Evolutionary conservation across 1,140 invertebrate species (phyloP).

Genomic region (Drosophila nigromelanica): DNA sequence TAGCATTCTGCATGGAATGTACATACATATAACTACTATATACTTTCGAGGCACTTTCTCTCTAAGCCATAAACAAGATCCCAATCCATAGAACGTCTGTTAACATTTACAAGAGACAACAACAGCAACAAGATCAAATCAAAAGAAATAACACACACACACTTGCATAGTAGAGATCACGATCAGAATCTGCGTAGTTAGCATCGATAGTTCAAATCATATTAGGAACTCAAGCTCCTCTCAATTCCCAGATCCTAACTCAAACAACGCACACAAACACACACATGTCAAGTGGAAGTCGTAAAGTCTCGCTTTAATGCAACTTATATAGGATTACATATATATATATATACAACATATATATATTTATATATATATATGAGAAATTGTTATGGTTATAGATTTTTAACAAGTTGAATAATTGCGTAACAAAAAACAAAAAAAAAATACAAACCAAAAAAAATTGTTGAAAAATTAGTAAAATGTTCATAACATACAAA

Average conservation of each 20-base stretch:
- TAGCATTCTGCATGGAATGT: constrained; percentile 13
- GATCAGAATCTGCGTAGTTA: constrained; percentile 21
- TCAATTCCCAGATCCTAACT: constrained; percentile 32
- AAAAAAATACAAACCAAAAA: constrained; percentile 63
- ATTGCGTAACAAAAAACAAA: constrained; percentile 72
- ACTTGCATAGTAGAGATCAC: constrained; percentile 17
- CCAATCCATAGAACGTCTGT: constrained; percentile 34
- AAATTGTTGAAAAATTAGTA: constrained; percentile 80
- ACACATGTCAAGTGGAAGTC: constrained; percentile 57
- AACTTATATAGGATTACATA: constrained; percentile 64
- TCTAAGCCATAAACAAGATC: constrained; percentile 1
- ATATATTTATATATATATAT: constrained; percentile 59
- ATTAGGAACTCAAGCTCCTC: constrained; percentile 9
- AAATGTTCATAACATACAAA: constrained; percentile 73
- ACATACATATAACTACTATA: constrained; percentile 29
- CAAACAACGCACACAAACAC: constrained; percentile 37
- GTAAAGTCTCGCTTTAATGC: constrained; percentile 72
- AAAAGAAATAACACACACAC: constrained; percentile 27
- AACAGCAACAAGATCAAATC: constrained; percentile 30
- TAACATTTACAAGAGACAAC: constrained; percentile 48
- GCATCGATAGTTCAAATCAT: constrained; percentile 17
- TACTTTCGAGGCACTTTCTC: constrained; percentile 40
- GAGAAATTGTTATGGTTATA: constrained; percentile 82
- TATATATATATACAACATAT: constrained; percentile 33
- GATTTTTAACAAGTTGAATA: constrained; percentile 83